phyloP scores from a whole-genome alignment of 2,797 vertebrate genomes.

The Fistularia tabacaria region DNA sequence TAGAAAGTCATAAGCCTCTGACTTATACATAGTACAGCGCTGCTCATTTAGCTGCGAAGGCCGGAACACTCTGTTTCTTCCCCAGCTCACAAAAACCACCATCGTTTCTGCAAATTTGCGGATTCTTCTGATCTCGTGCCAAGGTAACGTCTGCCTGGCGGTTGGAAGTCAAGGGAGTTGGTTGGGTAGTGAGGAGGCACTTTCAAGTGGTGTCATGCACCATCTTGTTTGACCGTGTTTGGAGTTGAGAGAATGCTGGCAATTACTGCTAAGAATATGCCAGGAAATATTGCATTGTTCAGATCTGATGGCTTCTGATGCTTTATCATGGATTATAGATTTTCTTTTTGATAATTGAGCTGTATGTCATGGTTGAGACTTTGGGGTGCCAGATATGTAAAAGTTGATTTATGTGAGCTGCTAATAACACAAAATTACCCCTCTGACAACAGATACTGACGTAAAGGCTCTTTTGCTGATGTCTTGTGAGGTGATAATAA shows the following conservation, averaged over 20 bases:
- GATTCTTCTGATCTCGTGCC: slow-evolving; percentile 56
- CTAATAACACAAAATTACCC: too few species aligned
- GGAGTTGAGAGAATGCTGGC: slow-evolving; percentile 22
- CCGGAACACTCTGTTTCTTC: slow-evolving; percentile 16
- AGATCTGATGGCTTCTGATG: slow-evolving; percentile 8
- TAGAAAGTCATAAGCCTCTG: slow-evolving; percentile 2
- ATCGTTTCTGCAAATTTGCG: slow-evolving; percentile 44
- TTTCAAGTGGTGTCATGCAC: slow-evolving; percentile 63
- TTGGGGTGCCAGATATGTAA: too few species aligned
- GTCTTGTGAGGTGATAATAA: too few species aligned
- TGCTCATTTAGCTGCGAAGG: slow-evolving; percentile 27
- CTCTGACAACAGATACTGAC: too few species aligned
- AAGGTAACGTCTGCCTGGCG: slow-evolving; percentile 51
- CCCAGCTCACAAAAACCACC: slow-evolving; percentile 17
- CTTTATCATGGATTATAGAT: neutral
- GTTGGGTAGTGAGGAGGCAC: slow-evolving; percentile 53
- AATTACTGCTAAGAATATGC: slow-evolving; percentile 39
- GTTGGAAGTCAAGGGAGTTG: slow-evolving; percentile 50
- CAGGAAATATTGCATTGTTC: slow-evolving; percentile 41
- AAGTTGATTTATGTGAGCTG: too few species aligned
- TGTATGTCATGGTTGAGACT: too few species aligned
- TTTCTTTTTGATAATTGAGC: too few species aligned
- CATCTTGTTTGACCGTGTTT: slow-evolving; percentile 48
- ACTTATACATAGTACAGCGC: slow-evolving; percentile 15
- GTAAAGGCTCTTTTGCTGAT: too few species aligned